Evolutionary conservation across 2,113 vertebrate genomes (phyloP).

Genomic region (Varanus komodoensis): DNA sequence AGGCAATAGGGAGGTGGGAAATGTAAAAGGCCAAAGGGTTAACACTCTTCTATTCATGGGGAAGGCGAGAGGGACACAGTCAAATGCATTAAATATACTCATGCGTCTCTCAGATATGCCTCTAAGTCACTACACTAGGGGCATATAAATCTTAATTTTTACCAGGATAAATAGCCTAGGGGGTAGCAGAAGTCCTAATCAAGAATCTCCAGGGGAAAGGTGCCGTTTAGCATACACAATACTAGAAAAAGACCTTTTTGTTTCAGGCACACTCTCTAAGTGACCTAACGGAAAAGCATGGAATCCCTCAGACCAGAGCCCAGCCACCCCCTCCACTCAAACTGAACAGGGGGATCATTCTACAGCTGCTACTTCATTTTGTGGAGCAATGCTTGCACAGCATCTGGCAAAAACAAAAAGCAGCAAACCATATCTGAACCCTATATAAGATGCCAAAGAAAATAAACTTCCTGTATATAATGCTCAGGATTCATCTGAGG

Average conservation of each 20-base stretch:
- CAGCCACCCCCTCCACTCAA: conserved; percentile 19
- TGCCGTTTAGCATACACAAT: conserved; percentile 56
- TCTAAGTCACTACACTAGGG: conserved; percentile 45
- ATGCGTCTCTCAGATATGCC: conserved; percentile 41
- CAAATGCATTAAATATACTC: conserved; percentile 50
- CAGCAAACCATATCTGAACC: conserved; percentile 21
- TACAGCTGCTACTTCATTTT: neutral
- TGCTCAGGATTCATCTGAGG: neutral
- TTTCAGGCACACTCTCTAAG: conserved; percentile 56
- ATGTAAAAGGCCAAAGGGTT: conserved; percentile 66
- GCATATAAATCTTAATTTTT: conserved; percentile 64
- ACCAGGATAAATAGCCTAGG: conserved; percentile 61
- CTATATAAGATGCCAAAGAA: conserved; percentile 19
- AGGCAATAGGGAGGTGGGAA: conserved; percentile 57
- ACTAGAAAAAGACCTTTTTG: conserved; percentile 64
- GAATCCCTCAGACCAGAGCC: conserved; percentile 38
- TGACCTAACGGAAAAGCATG: conserved; percentile 51
- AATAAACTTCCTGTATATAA: neutral
- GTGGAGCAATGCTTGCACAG: neutral
- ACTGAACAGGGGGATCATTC: conserved; percentile 34
- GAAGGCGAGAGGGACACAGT: conserved; percentile 58
- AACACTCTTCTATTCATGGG: conserved; percentile 60
- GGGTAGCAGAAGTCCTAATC: conserved; percentile 44
- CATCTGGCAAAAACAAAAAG: neutral
- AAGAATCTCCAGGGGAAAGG: conserved; percentile 60